These are phyloP conservation scores for Cossypha dichroa DNA, from an alignment of 2,797 vertebrate species.

Conservation along the genomic window DNA sequence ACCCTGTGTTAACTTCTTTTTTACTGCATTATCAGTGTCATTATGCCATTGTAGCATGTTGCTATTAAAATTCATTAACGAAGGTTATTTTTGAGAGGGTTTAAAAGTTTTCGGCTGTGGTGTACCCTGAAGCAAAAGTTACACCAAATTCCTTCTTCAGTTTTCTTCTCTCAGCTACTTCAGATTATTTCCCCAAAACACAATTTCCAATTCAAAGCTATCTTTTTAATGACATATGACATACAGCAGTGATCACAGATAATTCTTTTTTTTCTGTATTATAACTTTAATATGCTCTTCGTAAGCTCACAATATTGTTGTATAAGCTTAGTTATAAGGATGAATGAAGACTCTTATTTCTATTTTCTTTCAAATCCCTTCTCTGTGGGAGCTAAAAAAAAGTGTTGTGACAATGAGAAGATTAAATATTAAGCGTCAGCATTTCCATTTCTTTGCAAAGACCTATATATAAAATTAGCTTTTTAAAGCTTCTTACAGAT, in stretches of 20 bases:
- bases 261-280: not conserved
- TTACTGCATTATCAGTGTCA: not conserved
- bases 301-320: not conserved
- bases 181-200: not conserved
- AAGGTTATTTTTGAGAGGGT: not conserved
- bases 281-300: not conserved
- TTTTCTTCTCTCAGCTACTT: not conserved
- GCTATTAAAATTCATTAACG: not conserved
- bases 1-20: not conserved
- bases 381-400: not conserved
- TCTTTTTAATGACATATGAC: not conserved
- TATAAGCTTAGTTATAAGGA: not conserved
- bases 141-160: not conserved
- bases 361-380: not conserved
- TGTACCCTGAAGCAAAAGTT: not conserved
- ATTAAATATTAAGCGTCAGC: conserved; percentile 8
- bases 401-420: not conserved
- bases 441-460: not conserved
- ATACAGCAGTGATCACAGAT: not conserved
- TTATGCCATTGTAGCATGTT: not conserved
- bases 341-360: not conserved
- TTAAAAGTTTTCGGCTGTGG: not conserved
- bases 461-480: not conserved
- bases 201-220: not conserved
- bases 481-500: not conserved